These are phyloP conservation scores for Priocnemis perturbator DNA, from an alignment of 2,888 invertebrate genomes.

Conservation along the genomic window DNA sequence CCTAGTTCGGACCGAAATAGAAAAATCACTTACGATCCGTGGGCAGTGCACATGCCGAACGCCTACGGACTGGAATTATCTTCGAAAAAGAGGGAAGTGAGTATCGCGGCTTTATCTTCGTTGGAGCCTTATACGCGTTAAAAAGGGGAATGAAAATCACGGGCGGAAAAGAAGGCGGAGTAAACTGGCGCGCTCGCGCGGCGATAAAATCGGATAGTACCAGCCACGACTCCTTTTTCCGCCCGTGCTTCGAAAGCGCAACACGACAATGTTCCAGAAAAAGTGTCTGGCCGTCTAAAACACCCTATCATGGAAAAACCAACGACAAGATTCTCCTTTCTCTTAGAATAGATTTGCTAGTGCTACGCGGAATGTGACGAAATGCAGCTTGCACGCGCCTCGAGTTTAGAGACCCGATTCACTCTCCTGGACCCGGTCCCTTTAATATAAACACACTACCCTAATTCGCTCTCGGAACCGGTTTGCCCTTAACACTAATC, in stretches of 20 bases:
- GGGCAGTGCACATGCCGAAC: too few relatives aligned
- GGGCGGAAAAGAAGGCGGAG: neutral
- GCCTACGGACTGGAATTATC: too few relatives aligned
- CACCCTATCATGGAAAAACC: too few relatives aligned
- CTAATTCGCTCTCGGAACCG: neutral
- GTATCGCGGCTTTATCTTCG: too few relatives aligned
- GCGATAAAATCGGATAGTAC: neutral
- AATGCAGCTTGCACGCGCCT: slow-evolving; percentile 25
- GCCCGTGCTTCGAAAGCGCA: neutral
- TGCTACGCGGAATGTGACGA: slow-evolving; percentile 28
- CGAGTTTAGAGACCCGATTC: too few relatives aligned
- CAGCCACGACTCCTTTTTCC: neutral
- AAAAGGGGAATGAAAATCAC: neutral
- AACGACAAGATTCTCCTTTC: neutral
- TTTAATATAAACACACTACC: neutral
- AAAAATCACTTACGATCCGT: too few relatives aligned
- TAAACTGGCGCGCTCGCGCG: too few relatives aligned
- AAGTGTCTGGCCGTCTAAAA: neutral
- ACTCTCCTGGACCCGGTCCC: too few relatives aligned
- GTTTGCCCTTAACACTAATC: neutral
- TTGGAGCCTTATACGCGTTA: neutral
- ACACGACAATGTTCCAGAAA: neutral
- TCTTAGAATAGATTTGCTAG: neutral
- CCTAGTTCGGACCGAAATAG: too few relatives aligned
- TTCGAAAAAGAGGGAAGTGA: too few relatives aligned